Base-by-base conservation (phyloP, 2,888 invertebrate species). In the Druceiella hillmani region DNA sequence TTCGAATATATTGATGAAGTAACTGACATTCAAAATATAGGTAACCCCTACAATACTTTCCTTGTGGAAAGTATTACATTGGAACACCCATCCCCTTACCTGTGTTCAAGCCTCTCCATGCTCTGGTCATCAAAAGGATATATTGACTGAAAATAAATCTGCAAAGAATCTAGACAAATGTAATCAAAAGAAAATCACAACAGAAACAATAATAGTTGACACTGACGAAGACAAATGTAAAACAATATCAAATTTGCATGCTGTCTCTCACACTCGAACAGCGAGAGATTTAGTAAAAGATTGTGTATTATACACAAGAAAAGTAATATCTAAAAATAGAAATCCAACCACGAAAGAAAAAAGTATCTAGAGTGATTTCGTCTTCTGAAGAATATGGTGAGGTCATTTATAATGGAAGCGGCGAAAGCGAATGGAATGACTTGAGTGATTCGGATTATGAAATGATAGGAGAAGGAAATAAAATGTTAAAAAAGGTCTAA, bases 261-360 rank as follows among this genome's bases (percentile, higher is more conserved):
- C 20, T 10, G 29, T 28, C 15, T 17, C 17, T 31, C 22, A 22
- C 9, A 14, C 15, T 36, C n/a, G 27, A 14, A 36, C 29, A 27
- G 35, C 38, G 2, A 38, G 35, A 40, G 35, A 37, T 31, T 40
- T 40, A 40, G 43, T 43, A 32, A 43, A 35, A 37, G 29, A 38
- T 25, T 43, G 43, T 43, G 37, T 43, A 10, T 35, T 35, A 15
- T 43, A 38, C 17, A 40, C 43, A 37, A 40, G 40, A 25, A 44
- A 44, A 38, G 38, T 38, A 29, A 25, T 37, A 40, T 40, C 43
- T 9, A 40, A 43, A 37, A 37, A 22, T 13, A 12, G n/a, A n/a
- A n/a, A n/a, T n/a, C n/a, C n/a, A n/a, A n/a, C n/a, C n/a, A n/a
- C n/a, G n/a, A n/a, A n/a, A n/a, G 33, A 43, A 39, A 17, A 38